These are phyloP conservation scores for Euthynnus affinis DNA, from an alignment of 2,797 vertebrate species.

Conservation along the genomic window DNA sequence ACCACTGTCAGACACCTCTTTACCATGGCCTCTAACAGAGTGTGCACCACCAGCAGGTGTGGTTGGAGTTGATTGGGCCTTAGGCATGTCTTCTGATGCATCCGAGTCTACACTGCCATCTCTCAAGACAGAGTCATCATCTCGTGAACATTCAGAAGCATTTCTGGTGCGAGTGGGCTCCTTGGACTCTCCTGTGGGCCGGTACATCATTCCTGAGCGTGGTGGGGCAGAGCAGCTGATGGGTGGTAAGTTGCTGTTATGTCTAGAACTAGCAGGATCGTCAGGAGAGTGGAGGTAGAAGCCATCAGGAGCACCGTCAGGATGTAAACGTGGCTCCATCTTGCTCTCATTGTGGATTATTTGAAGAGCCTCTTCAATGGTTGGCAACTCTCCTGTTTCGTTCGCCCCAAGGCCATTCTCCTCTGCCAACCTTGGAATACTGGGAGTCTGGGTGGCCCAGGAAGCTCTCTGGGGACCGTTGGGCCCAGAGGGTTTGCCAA, in stretches of 20 bases:
- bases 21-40: constrained; percentile 62
- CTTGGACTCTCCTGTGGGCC: constrained; percentile 68
- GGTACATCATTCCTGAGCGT: constrained; percentile 82
- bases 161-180: constrained; percentile 78
- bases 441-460: constrained; percentile 81
- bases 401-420: constrained; percentile 84
- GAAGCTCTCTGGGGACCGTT: constrained; percentile 85
- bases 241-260: constrained; percentile 65
- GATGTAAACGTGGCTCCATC: constrained; percentile 92
- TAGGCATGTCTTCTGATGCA: constrained; percentile 88
- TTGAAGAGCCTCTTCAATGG: constrained; percentile 95
- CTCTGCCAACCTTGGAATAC: constrained; percentile 76
- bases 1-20: constrained; percentile 83
- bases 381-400: constrained; percentile 89
- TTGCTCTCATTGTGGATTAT: constrained; percentile 93
- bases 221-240: constrained; percentile 84
- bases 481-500: constrained; percentile 70
- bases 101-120: constrained; percentile 91
- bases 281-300: constrained; percentile 95
- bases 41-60: constrained; percentile 73
- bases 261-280: constrained; percentile 74
- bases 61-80: constrained; percentile 79
- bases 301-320: constrained; percentile 92
- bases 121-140: constrained; percentile 89
- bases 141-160: constrained; percentile 85